Base-by-base conservation (phyloP, 2,113 vertebrate species). In the Varanus komodoensis region DNA sequence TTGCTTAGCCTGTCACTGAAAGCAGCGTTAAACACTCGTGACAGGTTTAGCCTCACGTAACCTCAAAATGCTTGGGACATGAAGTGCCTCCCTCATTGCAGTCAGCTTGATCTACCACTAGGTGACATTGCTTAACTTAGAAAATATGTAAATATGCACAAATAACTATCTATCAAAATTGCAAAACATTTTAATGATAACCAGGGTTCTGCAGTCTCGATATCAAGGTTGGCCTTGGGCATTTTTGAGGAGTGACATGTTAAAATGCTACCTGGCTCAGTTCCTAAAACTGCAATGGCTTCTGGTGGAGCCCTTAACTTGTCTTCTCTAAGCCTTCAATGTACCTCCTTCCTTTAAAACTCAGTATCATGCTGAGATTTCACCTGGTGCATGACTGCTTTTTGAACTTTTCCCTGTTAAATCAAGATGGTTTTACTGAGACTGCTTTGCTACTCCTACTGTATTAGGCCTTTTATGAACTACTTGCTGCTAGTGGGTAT, bases 131-230 rank as follows among this genome's bases (percentile, higher is more conserved):
- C 4, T 5, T 86, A 57, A 29, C 71, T 1, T 0, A 38, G 78
- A 94, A 86, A 84, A 92, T 75, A 81, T 64, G 88, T 44, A 38
- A 67, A 34, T 85, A 38, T 69, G 17, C 12, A 81, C 50, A 90
- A 85, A 83, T 25, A 88, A 88, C 81, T 21, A 0, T 0, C 50
- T 82, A 50, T 0, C 74, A 84, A 34, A 73, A 38, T 0, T 34
- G 69, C 34, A 19, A 19, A 73, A 77, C 44, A 44, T 82, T 52
- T 68, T 88, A 50, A 67, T 67, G 4, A 52, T 73, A 32, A 34
- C 27, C 57, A 64, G 19, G 2, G 8, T 23, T 79, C 25, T 79
- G 34, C 52, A 89, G 15, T 64, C 12, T 32, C 75, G 57, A 50
- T 79, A 32, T 44, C 23, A 64, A 61, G n/a, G 27, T 23, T 48